Evolutionary conservation across 2,888 invertebrate species (phyloP), one percentile per base, ranked within the genome.

Genomic region (Caenorhabditis sp.): DNA sequence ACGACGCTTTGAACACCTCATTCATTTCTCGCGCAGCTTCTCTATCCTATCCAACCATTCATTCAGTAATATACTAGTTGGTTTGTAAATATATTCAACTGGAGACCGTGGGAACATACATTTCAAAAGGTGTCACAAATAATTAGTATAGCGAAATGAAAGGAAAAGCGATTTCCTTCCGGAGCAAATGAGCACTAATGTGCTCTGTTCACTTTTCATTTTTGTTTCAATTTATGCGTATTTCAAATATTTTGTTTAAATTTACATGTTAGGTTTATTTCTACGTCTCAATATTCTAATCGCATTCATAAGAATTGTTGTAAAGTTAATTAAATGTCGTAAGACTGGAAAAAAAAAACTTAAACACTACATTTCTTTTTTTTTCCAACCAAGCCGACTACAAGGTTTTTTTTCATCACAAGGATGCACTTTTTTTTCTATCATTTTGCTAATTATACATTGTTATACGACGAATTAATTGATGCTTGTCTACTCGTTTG

Each of bases 131-230:
- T 43, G 43, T 43, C 43, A 43, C 43, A 43, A 17, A 43, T 43
- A 43, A 43, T 43, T 43, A 43, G 43, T 43, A 43, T 43, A 43
- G 10, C 17, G 43, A 43, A 43, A 43, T 43, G 43, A 43, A 43
- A 43, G 43, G 43, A 43, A 43, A 43, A 43, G 43, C 43, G 43
- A 43, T 43, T 43, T 43, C 43, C 43, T 43, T 43, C 43, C 43
- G 43, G 43, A 43, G 43, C 43, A 43, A 43, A 43, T 43, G 43
- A 43, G 43, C 43, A 43, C 43, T 43, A 43, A 43, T 43, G 12
- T 17, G 21, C 21, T 7, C 10, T 52, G 43, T 43, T 43, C 43
- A 43, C 43, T 43, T 43, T 43, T 43, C 17, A 17, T 43, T 52
- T 52, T 14, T 50, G 17, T 50, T 23, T 53, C 23, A 17, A 23